Percentiles rank a stretch among this genome's conserved stretches.
Evolutionary conservation across 1,140 invertebrate genomes (phyloP).

Genomic region (Drosophila sproati): DNA sequence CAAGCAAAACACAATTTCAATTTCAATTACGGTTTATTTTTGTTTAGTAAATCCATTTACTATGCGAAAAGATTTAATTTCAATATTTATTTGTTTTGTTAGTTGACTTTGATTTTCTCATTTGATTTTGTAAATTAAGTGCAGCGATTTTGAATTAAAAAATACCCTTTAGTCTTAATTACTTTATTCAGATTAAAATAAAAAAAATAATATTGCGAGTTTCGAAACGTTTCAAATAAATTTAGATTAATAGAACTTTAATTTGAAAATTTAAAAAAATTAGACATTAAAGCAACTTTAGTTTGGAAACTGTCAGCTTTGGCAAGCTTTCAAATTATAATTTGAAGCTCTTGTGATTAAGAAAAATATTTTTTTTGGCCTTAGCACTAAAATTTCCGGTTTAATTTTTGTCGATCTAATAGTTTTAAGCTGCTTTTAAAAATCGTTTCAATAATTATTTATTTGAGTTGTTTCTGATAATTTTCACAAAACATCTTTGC

Average conservation of each 20-base stretch:
- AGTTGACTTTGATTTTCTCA: neutral
- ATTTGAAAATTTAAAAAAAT: too few species aligned
- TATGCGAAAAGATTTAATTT: slow-evolving; percentile 7
- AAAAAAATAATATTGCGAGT: too few species aligned
- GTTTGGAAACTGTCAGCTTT: too few species aligned
- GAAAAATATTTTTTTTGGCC: too few species aligned
- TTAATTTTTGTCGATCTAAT: neutral
- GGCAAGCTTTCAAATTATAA: too few species aligned
- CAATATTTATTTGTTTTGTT: neutral
- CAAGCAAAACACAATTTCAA: slow-evolving; percentile 32
- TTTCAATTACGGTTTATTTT: slow-evolving; percentile 7
- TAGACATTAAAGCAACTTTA: too few species aligned
- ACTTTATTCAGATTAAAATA: neutral
- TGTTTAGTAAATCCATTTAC: slow-evolving; percentile 22
- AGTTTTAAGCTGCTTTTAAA: neutral
- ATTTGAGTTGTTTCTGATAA: neutral
- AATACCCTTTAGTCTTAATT: neutral
- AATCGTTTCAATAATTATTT: neutral
- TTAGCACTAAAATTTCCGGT: too few species aligned
- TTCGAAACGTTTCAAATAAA: too few species aligned
- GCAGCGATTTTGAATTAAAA: neutral
- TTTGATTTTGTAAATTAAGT: neutral
- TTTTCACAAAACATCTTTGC: neutral
- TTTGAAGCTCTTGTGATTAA: too few species aligned
- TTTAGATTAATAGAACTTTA: too few species aligned